Percentiles rank a stretch among this genome's conserved stretches.
These are phyloP conservation scores for Nothocercus nigrocapillus DNA, from an alignment of 2,113 vertebrate genomes.

Conservation along the genomic window DNA sequence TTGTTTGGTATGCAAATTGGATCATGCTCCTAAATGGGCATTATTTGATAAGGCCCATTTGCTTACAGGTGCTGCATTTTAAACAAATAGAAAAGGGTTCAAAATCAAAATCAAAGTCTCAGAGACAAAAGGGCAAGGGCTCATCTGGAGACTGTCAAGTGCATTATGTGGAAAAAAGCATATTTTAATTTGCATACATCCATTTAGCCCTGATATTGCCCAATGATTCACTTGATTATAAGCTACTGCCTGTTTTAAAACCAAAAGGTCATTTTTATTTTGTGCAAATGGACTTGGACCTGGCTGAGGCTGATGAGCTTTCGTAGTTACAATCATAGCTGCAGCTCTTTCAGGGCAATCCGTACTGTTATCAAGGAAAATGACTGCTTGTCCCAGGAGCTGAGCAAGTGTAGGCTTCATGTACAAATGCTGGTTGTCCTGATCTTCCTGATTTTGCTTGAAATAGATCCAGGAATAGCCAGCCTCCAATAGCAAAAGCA, in stretches of 20 bases:
- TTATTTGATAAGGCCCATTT: not conserved
- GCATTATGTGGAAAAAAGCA: fast-evolving
- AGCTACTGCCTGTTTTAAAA: not conserved
- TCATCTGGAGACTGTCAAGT: not conserved
- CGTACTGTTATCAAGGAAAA: not conserved
- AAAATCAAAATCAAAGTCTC: not conserved
- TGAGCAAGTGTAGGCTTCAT: not conserved
- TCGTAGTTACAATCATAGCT: not conserved
- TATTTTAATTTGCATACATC: not conserved
- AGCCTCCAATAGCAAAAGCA: not conserved
- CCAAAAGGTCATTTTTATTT: not conserved
- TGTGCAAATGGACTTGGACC: not conserved
- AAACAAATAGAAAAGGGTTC: not conserved
- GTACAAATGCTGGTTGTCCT: not conserved
- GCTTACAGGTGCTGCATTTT: not conserved
- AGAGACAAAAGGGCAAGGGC: not conserved
- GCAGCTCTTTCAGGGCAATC: not conserved
- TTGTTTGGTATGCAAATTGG: not conserved
- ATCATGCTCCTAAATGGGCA: not conserved
- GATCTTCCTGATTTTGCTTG: not conserved
- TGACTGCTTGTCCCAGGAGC: not conserved
- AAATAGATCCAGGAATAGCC: not conserved
- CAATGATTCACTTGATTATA: not conserved
- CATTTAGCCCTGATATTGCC: not conserved
- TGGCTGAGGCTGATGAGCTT: not conserved